Evolutionary conservation across 1,140 invertebrate species (phyloP).

Genomic region (Oscheius sp.): DNA sequence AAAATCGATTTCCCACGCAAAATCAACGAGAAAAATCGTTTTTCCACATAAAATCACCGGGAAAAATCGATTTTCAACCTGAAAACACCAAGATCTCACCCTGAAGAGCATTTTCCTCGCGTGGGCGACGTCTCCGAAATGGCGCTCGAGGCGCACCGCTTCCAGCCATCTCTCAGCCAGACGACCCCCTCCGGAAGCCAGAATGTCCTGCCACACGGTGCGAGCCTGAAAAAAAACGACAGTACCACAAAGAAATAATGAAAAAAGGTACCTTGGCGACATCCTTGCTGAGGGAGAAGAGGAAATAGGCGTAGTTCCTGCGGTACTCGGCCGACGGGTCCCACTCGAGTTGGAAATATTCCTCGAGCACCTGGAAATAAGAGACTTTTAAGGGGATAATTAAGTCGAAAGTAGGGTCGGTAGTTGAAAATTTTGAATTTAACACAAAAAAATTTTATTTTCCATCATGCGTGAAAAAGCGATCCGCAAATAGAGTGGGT

Average conservation of each 20-base stretch:
- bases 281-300: constrained; percentile 9
- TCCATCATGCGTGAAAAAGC: too few species aligned
- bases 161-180: constrained; percentile 38
- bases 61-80: not conserved
- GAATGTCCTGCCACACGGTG: constrained; percentile 35
- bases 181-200: constrained; percentile 33
- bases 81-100: not conserved
- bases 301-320: constrained; percentile 37
- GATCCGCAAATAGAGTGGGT: too few species aligned
- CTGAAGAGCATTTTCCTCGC: constrained; percentile 16
- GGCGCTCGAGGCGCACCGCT: constrained; percentile 31
- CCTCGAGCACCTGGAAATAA: constrained; percentile 4
- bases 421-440: not conserved
- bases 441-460: not conserved
- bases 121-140: constrained; percentile 31
- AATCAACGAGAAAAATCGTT: too few species aligned
- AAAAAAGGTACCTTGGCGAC: constrained; percentile 29
- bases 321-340: constrained; percentile 32
- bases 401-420: not conserved
- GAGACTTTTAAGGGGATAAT: too few species aligned
- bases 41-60: too few species aligned
- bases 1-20: too few species aligned
- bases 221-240: constrained; percentile 33
- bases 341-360: constrained; percentile 32
- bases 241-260: not conserved